phyloP scores from a whole-genome alignment of 2,797 vertebrate genomes.

The Manis javanica region DNA sequence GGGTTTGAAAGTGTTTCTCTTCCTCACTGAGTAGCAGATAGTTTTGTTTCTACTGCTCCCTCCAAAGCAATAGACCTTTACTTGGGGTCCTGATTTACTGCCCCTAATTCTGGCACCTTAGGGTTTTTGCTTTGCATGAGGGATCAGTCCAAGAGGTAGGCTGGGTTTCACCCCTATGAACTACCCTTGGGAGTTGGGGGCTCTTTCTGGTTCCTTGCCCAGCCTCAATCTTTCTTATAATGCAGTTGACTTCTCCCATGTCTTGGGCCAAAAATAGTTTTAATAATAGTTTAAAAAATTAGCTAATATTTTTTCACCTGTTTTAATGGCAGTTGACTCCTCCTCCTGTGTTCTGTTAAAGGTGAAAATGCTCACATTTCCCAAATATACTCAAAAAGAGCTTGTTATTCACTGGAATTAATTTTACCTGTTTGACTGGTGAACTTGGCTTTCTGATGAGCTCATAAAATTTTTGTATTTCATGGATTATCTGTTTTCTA shows the following conservation, averaged over 20 bases:
- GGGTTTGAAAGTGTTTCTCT: neutral
- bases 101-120: neutral
- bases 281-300: neutral
- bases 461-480: neutral
- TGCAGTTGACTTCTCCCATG: neutral
- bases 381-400: neutral
- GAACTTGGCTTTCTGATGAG: neutral
- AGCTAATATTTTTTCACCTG: neutral
- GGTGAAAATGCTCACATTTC: neutral
- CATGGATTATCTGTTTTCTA: neutral
- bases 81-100: neutral
- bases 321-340: neutral
- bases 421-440: neutral
- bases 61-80: neutral
- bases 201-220: neutral
- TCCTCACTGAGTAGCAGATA: neutral
- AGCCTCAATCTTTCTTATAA: neutral
- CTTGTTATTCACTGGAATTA: neutral
- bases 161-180: neutral
- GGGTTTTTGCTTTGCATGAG: neutral
- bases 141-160: neutral
- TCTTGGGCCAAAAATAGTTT: neutral
- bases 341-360: neutral
- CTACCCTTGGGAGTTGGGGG: rapidly evolving
- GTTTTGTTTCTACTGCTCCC: neutral